Percentiles rank a stretch among this genome's conserved stretches.
Evolutionary conservation across 2,888 invertebrate species (phyloP).

Genomic region (Apodemia duryi): DNA sequence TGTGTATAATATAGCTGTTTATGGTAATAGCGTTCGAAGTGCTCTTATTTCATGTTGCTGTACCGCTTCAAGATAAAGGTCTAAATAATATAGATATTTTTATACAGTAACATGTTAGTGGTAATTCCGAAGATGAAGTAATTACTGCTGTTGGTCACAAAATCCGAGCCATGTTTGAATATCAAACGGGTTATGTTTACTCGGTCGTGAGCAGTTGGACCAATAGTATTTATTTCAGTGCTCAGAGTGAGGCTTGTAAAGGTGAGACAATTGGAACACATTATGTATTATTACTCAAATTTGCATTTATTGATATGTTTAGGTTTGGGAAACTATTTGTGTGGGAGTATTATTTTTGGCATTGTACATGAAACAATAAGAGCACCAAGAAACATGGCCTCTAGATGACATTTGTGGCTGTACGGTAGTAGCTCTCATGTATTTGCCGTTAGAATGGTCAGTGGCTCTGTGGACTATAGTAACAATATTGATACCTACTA

Average conservation of each 20-base stretch:
- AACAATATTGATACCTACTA: conserved; percentile 27
- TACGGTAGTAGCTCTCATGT: conserved; percentile 55
- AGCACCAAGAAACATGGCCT: conserved; percentile 30
- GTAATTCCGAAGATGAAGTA: conserved; percentile 13
- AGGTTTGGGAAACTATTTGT: not conserved
- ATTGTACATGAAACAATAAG: conserved; percentile 28
- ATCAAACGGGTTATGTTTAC: conserved; percentile 11
- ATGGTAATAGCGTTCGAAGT: conserved; percentile 33
- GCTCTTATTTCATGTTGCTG: conserved; percentile 33
- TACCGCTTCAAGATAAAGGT: conserved; percentile 26
- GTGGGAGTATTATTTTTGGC: not conserved
- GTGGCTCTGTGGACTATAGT: conserved; percentile 31
- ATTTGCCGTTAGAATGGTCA: conserved; percentile 51
- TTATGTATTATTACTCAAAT: conserved; percentile 5
- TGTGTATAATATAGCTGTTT: conserved; percentile 21
- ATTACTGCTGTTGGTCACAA: conserved; percentile 15
- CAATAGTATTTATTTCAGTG: conserved; percentile 16
- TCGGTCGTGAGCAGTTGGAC: conserved; percentile 16
- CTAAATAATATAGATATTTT: conserved; percentile 29
- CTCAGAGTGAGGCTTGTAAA: not conserved
- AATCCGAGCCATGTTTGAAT: conserved; percentile 28
- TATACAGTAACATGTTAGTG: conserved; percentile 27
- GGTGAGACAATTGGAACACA: not conserved
- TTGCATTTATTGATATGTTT: not conserved
- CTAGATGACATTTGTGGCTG: conserved; percentile 38